phyloP scores from a whole-genome alignment of 2,113 vertebrate species.

The Chaenogobius annularis region DNA sequence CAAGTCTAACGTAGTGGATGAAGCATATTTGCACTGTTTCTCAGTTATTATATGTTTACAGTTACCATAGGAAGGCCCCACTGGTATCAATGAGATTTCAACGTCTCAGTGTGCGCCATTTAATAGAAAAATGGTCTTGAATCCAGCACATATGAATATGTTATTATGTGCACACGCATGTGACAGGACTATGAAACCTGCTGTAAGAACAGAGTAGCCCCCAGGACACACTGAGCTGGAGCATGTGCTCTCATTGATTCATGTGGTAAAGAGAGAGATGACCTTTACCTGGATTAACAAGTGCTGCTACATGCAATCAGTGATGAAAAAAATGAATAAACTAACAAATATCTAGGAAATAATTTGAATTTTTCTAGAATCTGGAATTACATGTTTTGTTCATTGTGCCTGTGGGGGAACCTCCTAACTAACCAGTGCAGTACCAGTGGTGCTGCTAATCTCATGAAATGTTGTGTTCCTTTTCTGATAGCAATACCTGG shows the following conservation, averaged over 20 bases:
- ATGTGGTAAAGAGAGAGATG: not conserved
- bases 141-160: not conserved
- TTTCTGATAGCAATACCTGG: not conserved
- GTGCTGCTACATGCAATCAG: not conserved
- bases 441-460: too few species aligned
- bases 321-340: too few species aligned
- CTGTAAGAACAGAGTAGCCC: not conserved
- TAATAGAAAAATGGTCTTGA: not conserved
- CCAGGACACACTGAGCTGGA: not conserved
- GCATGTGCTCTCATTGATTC: not conserved
- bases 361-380: not conserved
- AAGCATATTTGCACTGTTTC: too few species aligned
- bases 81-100: not conserved
- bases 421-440: too few species aligned
- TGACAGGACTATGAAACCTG: not conserved
- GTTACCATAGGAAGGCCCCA: too few species aligned
- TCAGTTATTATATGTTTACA: too few species aligned
- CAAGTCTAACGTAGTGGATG: too few species aligned
- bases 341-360: not conserved
- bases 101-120: not conserved
- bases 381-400: too few species aligned
- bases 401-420: too few species aligned
- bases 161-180: not conserved
- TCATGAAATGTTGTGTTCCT: not conserved
- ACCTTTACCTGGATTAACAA: not conserved